Base-by-base conservation (phyloP, 1,140 invertebrate species). In the Penaeus japonicus region DNA sequence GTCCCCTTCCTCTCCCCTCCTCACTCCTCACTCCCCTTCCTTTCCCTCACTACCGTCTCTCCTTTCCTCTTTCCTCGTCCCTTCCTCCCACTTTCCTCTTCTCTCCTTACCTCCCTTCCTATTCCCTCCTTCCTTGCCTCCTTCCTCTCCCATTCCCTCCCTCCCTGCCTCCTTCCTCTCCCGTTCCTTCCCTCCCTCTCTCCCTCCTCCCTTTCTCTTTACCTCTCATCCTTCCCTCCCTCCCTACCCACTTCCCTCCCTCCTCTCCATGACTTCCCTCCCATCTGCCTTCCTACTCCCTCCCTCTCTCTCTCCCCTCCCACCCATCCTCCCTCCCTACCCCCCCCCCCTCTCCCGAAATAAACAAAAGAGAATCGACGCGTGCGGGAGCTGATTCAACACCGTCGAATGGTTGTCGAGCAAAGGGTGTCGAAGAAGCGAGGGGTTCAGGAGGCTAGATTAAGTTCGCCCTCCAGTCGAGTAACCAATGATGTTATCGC, bases 401-500 rank as follows among this genome's bases (percentile, higher is more conserved):
- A 47, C 27, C 22, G 27, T 39, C 35, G 78, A 80, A 53, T n/a
- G 78, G 54, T 39, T n/a, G 78, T 47, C 27, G 57, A 57, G 62
- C 35, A 32, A 27, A 35, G 35, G 62, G 22, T 47, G 47, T 47
- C 47, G 81, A n/a, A 35, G n/a, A n/a, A 32, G 54, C 24, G 80
- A 54, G 35, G 55, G 57, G 27, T 39, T 53, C 12, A 35, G n/a
- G 55, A 65, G 82, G 82, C 39, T n/a, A 47, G 59, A 84, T 84
- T 70, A 84, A 83, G 55, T 39, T 10, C 80, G 27, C 80, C 62
- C 62, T 83, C 47, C n/a, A 83, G 80, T 83, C 80, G 62, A 83
- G 80, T 83, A 83, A 83, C 80, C 59, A 65, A 35, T 83, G 80
- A 83, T 83, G 80, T 47, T 83, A 83, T 83, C 80, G 54, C n/a